Evolutionary conservation across 2,797 vertebrate genomes (phyloP).

Genomic region (Notolepis coatsorum): DNA sequence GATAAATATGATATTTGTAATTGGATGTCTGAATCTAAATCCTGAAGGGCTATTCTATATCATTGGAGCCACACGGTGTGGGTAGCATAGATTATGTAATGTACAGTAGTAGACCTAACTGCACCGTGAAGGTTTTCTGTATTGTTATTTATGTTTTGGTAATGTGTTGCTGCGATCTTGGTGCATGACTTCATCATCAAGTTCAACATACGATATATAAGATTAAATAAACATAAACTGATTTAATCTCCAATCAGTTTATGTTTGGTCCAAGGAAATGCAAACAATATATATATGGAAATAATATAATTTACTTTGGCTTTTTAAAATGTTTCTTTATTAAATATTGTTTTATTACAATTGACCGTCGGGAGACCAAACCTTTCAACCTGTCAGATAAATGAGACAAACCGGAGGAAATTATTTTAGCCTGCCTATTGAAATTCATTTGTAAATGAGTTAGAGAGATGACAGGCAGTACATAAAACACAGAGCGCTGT

Average conservation of each 20-base stretch:
- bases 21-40: background rate
- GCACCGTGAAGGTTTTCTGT: background rate
- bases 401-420: slow-evolving; percentile 61
- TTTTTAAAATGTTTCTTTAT: slow-evolving; percentile 26
- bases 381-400: slow-evolving; percentile 50
- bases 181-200: too few species aligned
- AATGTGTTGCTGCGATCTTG: too few species aligned
- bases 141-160: background rate
- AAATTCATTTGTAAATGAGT: slow-evolving; percentile 69
- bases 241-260: too few species aligned
- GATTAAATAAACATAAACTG: too few species aligned
- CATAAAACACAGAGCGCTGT: slow-evolving; percentile 31
- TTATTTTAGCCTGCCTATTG: slow-evolving; percentile 52
- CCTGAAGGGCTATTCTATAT: background rate
- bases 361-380: slow-evolving; percentile 51
- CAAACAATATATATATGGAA: background rate
- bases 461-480: slow-evolving; percentile 54
- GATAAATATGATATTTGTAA: background rate
- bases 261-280: background rate
- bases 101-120: background rate
- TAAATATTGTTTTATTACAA: slow-evolving; percentile 47
- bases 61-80: too few species aligned
- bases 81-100: too few species aligned
- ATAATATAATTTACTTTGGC: slow-evolving; percentile 11
- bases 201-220: too few species aligned